A percentile compares a stretch with the other conserved stretches of the same genome.
Conservation (phyloP, 2,888 invertebrate genomes). For the Polietes domitor region DNA sequence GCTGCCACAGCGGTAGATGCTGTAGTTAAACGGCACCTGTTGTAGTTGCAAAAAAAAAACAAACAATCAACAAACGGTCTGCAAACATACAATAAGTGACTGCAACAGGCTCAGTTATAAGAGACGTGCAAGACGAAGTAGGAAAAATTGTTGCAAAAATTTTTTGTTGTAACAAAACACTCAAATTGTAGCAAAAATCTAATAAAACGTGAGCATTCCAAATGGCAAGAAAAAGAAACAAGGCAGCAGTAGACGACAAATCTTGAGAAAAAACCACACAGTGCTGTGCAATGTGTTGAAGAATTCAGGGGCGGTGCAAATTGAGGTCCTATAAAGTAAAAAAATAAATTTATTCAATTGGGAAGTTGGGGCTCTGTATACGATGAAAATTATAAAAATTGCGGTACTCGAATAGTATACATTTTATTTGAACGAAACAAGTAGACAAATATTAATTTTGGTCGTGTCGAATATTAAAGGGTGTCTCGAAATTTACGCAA, state of each 20-base stretch:
- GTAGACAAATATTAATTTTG: too few relatives aligned
- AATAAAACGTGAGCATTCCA: slow-evolving; percentile 67
- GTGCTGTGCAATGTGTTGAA: neutral
- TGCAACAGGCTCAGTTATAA: neutral
- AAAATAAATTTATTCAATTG: too few relatives aligned
- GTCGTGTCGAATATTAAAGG: too few relatives aligned
- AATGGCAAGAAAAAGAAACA: slow-evolving; percentile 24
- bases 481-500: too few relatives aligned
- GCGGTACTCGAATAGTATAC: too few relatives aligned
- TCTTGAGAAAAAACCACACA: slow-evolving; percentile 48
- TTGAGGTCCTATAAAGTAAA: too few relatives aligned
- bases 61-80: slow-evolving; percentile 24
- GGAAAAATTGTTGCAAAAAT: slow-evolving; percentile 50
- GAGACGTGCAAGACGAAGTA: slow-evolving; percentile 28
- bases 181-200: slow-evolving; percentile 65
- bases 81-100: slow-evolving; percentile 4
- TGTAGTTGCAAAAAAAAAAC: slow-evolving; percentile 46
- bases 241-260: slow-evolving; percentile 23
- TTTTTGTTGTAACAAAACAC: slow-evolving; percentile 57
- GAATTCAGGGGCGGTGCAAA: slow-evolving; percentile 20
- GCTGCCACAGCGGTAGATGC: neutral
- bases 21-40: slow-evolving; percentile 66
- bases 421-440: too few relatives aligned
- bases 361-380: too few relatives aligned
- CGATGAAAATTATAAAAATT: too few relatives aligned